Evolutionary conservation across 2,113 vertebrate genomes (phyloP), one percentile per base, ranked within the genome.

Genomic region (Pardalotus punctatus): DNA sequence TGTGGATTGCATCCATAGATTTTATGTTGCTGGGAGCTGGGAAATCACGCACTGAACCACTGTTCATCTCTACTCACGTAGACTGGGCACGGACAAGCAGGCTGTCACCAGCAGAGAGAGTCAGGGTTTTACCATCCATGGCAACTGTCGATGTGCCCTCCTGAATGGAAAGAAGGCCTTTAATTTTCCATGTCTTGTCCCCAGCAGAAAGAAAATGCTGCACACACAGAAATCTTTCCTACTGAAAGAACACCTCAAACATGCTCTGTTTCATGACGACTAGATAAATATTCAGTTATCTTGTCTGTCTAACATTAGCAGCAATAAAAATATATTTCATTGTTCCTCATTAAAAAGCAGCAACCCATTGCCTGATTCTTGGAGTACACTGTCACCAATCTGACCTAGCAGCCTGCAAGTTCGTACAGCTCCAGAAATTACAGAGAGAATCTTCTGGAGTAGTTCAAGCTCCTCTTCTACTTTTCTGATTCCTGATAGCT

Each of bases 131-230:
- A 20, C 94, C 96, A 35, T 97, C 94, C 96, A 98, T 33, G 1
- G 84, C 97, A 79, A 99, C 96, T 40, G 45, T 86, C 0, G 99
- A 99, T 36, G 97, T 97, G 33, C 99, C 99, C 85, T 99, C 99
- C 99, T 99, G 94, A 67, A 94, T 58, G 58, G 86, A 69, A 94
- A 57, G 61, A 92, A 85, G 40, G 58, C 19, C 95, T 88, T 93
- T 64, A 51, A 33, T 93, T 91, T 67, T 42, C 64, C 19, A 25
- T n/a, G 36, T 64, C 14, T 24, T 81, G 40, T 64, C 40, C n/a
- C 36, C 29, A 45, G 38, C 19, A 80, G 31, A 61, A 73, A 36
- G 53, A 56, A 66, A 90, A 60, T 27, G 17, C 6, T 48, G 22
- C 27, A 47, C n/a, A 7, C 56, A 64, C 9, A 4, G 54, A 78